Base-by-base conservation (phyloP, 2,113 vertebrate species). In the Leuciscus idus region DNA sequence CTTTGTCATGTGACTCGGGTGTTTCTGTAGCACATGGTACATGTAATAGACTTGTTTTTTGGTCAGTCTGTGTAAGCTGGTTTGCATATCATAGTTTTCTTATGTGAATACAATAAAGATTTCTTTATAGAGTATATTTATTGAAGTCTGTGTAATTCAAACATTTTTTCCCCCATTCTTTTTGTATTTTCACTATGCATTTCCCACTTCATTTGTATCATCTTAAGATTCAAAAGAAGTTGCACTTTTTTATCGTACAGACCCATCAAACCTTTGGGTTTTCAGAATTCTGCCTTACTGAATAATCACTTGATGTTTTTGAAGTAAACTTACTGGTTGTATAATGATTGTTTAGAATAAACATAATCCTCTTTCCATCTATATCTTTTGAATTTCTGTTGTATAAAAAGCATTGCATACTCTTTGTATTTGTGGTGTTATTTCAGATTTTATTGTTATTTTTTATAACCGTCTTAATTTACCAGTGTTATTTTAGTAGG, bases 71-170 rank as follows among this genome's bases (percentile, higher is more conserved):
- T 85, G 7, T 77, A 36, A 66, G 28, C 55, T 79, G 21, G 19
- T 68, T 79, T 85, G 75, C 50, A 57, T 68, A 43, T 39, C 39
- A 57, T 9, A 6, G 6, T 39, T 79, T 28, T 75, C 48, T 85
- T 78, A 66, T 80, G 64, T 84, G 62, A 86, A 88, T 70, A 86
- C 82, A 88, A 80, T 6, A 52, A 75, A 3, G 7, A 43, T 9
- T 66, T 21, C 57, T 77, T 68, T 73, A 43, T 75, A 61, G 12
- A 28, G 6, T 11, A 62, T 62, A 61, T 61, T 80, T 62, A 26
- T 61, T 52, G 39, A 46, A 50, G 26, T 66, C 17, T 2, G 11
- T 70, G 80, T 36, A 50, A 23, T 70, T 70, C n/a, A 30, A 12
- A 36, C 9, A 30, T 28, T 48, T 11, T 48, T 46, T 48, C 3